These are phyloP conservation scores for Pemphigus obesinymphae DNA, from an alignment of 1,140 invertebrate genomes.

Conservation along the genomic window DNA sequence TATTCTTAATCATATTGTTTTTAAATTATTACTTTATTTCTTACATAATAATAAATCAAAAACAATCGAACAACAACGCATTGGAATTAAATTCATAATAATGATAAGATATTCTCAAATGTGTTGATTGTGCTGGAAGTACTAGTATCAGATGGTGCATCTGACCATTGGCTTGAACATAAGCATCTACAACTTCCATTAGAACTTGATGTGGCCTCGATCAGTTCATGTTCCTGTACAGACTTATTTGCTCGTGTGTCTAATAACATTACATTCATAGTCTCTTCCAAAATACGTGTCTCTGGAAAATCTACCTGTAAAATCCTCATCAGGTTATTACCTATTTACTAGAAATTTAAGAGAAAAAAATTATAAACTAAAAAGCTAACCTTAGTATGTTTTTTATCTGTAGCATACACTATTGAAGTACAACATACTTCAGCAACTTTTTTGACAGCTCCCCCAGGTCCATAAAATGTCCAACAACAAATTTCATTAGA, in stretches of 20 bases:
- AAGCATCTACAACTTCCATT: background rate
- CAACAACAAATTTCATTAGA: slow-evolving; percentile 99
- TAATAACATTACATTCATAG: slow-evolving; percentile 90
- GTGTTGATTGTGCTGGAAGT: background rate
- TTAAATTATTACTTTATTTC: too few species aligned
- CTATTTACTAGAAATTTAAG: background rate
- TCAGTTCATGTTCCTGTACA: slow-evolving; percentile 89
- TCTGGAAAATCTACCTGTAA: slow-evolving; percentile 94
- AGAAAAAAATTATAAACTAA: background rate
- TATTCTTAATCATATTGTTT: too few species aligned
- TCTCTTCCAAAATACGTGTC: slow-evolving; percentile 97
- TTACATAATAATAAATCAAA: too few species aligned
- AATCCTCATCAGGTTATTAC: background rate
- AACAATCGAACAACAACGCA: too few species aligned
- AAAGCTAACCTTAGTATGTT: slow-evolving; percentile 83
- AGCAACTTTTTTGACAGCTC: slow-evolving; percentile 69
- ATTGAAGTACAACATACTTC: slow-evolving; percentile 99
- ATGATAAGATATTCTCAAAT: background rate
- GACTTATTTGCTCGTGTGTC: slow-evolving; percentile 71
- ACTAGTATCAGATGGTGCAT: background rate
- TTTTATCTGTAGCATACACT: slow-evolving; percentile 97
- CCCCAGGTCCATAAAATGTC: slow-evolving; percentile 95
- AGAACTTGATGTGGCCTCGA: slow-evolving; percentile 82
- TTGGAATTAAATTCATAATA: background rate
- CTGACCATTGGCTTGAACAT: slow-evolving; percentile 14